Percentiles rank a stretch among this genome's conserved stretches.
Evolutionary conservation across 2,797 vertebrate species (phyloP).

Genomic region (Galagoides demidoff): DNA sequence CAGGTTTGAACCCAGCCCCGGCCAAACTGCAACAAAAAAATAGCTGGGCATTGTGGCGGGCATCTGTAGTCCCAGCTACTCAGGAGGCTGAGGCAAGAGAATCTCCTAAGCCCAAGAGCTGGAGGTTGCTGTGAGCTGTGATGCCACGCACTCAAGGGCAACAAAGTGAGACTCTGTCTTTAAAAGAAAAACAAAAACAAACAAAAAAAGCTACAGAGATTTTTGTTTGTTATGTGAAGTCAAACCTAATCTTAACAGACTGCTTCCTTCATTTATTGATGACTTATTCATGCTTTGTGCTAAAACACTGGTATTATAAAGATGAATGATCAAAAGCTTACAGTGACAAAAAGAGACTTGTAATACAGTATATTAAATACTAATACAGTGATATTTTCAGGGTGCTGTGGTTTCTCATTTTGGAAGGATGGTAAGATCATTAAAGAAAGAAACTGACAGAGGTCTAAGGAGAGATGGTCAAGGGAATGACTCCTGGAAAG

Average conservation of each 20-base stretch:
- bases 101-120: too few species aligned
- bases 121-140: too few species aligned
- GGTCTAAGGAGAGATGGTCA: not conserved
- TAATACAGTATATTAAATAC: not conserved
- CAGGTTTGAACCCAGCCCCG: too few species aligned
- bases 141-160: too few species aligned
- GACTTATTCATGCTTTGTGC: not conserved
- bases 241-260: not conserved
- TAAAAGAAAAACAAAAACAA: too few species aligned
- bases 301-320: not conserved
- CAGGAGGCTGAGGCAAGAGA: too few species aligned
- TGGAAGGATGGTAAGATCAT: not conserved
- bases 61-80: too few species aligned
- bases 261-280: not conserved
- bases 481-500: not conserved
- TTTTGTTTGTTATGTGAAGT: not conserved
- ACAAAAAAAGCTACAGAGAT: not conserved
- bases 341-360: not conserved
- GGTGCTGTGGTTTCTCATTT: not conserved
- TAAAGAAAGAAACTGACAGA: not conserved
- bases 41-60: too few species aligned
- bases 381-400: not conserved
- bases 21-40: too few species aligned
- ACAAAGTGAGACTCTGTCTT: too few species aligned
- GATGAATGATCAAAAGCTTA: not conserved